phyloP scores from a whole-genome alignment of 1,140 invertebrate genomes.

The Sminthurinus signatus region DNA sequence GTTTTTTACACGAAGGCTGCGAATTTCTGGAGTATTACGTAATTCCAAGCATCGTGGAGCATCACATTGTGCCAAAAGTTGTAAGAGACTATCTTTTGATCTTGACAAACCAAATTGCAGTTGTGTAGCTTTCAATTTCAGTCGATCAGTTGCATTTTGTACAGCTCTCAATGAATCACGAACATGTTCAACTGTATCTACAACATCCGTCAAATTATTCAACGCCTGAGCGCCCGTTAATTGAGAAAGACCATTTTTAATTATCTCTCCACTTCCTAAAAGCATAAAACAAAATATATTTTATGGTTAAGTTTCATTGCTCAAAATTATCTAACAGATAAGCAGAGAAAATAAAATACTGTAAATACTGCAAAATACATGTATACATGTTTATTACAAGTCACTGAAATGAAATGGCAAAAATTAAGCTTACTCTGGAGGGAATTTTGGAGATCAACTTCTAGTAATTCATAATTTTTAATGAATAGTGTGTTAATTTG shows the following conservation, averaged over 20 bases:
- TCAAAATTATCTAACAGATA: no score
- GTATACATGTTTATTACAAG: neutral
- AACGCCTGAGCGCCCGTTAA: conserved; percentile 33
- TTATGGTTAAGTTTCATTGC: no score
- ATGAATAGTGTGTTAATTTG: conserved; percentile 31
- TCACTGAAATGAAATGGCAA: neutral
- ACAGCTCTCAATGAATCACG: conserved; percentile 18
- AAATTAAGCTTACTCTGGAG: neutral
- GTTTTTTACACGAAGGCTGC: conserved; percentile 31
- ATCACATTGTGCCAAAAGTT: conserved; percentile 22
- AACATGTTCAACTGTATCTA: conserved; percentile 34
- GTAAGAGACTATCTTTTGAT: conserved; percentile 15
- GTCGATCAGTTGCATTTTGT: conserved; percentile 21
- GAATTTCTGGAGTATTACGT: conserved; percentile 31
- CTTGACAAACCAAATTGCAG: conserved; percentile 21
- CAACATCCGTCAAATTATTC: conserved; percentile 33
- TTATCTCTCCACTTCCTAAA: conserved; percentile 36
- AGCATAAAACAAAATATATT: no score
- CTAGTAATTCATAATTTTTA: conserved; percentile 29
- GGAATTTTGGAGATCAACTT: conserved; percentile 21
- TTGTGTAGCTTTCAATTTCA: conserved; percentile 29
- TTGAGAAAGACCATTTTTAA: conserved; percentile 32
- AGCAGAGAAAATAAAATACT: no score
- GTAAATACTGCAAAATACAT: no score
- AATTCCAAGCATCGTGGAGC: conserved; percentile 25